Conservation (phyloP, 2,113 vertebrate genomes). For the Tapirus terrestris region DNA sequence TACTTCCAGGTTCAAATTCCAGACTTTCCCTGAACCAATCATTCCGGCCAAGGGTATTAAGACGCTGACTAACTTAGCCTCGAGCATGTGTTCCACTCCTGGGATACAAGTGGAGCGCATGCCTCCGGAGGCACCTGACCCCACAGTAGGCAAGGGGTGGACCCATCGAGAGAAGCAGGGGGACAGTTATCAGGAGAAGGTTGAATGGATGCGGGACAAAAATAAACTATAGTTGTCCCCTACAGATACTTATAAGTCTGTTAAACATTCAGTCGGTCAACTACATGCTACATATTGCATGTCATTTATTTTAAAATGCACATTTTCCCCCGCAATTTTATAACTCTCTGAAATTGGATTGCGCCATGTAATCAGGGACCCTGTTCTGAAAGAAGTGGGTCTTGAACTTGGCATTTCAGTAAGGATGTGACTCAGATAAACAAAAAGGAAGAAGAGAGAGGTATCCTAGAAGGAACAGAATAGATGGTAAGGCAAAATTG, state of each 20-base stretch:
- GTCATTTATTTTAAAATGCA: background rate
- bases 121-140: background rate
- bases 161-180: background rate
- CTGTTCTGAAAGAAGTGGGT: background rate
- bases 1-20: background rate
- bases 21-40: background rate
- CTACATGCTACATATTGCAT: background rate
- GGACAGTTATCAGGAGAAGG: background rate
- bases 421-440: background rate
- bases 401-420: slow-evolving; percentile 14
- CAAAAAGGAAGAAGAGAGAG: background rate
- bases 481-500: background rate
- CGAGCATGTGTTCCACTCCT: background rate
- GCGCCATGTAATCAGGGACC: background rate
- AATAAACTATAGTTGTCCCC: background rate
- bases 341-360: background rate
- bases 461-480: background rate
- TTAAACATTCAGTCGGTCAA: background rate
- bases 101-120: background rate
- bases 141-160: background rate
- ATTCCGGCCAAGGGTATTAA: background rate
- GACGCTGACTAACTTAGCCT: background rate
- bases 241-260: background rate
- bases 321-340: background rate
- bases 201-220: background rate